These are phyloP conservation scores for Drosophila leonis DNA, from an alignment of 2,888 invertebrate genomes.

Conservation along the genomic window DNA sequence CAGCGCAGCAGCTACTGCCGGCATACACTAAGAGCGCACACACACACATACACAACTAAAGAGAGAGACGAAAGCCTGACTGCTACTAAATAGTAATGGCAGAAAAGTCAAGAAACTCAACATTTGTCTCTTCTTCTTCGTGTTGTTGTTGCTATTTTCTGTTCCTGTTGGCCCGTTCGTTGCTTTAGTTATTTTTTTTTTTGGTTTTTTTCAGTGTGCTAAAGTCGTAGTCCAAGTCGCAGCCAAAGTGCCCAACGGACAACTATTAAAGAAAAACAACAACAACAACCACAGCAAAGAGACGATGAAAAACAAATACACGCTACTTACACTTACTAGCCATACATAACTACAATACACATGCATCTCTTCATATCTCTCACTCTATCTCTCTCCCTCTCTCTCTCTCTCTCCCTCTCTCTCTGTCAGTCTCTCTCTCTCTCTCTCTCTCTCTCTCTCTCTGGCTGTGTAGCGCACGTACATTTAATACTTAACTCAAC, in stretches of 20 bases:
- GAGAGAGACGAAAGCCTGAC: constrained; percentile 38
- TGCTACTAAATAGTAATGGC: constrained; percentile 59
- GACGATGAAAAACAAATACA: constrained; percentile 74
- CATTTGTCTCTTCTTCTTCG: constrained; percentile 40
- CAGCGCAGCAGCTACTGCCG: constrained; percentile 40
- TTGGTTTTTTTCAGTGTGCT: constrained; percentile 46
- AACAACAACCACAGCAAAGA: constrained; percentile 41
- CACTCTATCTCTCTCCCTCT: not conserved
- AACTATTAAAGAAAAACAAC: constrained; percentile 69
- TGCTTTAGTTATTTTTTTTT: constrained; percentile 36
- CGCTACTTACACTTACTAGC: constrained; percentile 78
- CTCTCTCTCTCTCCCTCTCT: too few species aligned
- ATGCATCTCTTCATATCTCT: constrained; percentile 34
- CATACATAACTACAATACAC: constrained; percentile 61
- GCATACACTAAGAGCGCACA: constrained; percentile 20
- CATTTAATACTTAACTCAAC: constrained; percentile 65
- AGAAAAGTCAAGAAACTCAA: constrained; percentile 80
- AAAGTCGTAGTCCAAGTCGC: constrained; percentile 46
- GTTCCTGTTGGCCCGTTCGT: constrained; percentile 51
- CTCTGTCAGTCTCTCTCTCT: too few species aligned
- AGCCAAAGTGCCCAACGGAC: constrained; percentile 60
- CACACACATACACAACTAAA: constrained; percentile 15
- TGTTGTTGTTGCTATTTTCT: constrained; percentile 13
- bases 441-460: not conserved
- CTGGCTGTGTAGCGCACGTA: constrained; percentile 47